These are phyloP conservation scores for Drosophila varians DNA, from an alignment of 1,140 invertebrate species.

Conservation along the genomic window DNA sequence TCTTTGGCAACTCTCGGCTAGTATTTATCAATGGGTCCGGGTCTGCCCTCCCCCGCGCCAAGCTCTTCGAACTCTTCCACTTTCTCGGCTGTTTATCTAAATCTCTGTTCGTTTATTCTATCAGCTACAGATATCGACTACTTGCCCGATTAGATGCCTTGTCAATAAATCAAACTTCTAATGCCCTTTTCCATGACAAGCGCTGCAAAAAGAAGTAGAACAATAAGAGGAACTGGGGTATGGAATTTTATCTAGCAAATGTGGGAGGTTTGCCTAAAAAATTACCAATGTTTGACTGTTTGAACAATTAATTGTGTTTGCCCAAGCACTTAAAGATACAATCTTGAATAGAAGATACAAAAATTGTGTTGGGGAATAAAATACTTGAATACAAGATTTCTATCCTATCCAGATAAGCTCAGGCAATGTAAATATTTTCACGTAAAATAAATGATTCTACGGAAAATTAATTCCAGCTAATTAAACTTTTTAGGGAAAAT, in stretches of 20 bases:
- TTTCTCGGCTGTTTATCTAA: constrained; percentile 4
- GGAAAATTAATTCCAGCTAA: not conserved
- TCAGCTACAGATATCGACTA: not conserved
- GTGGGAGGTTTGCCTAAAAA: not conserved
- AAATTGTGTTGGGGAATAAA: too few relatives aligned
- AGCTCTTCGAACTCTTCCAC: constrained; percentile 42
- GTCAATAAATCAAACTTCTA: constrained; percentile 46
- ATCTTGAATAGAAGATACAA: not conserved
- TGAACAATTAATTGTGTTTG: constrained; percentile 35
- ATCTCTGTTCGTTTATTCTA: not conserved
- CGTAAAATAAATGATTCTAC: not conserved
- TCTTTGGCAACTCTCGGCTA: constrained; percentile 31
- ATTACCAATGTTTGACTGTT: constrained; percentile 5
- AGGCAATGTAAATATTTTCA: not conserved
- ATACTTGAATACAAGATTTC: too few relatives aligned
- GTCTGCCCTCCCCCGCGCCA: too few relatives aligned
- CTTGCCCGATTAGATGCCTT: not conserved
- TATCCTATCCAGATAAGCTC: not conserved
- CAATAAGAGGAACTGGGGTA: not conserved
- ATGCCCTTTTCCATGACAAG: constrained; percentile 18
- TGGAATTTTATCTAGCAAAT: constrained; percentile 43
- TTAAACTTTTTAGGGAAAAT: not conserved
- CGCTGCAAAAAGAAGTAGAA: constrained; percentile 11
- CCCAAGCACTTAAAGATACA: not conserved
- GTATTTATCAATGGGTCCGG: constrained; percentile 55